Conservation (phyloP, 2,888 invertebrate species). For the Aquatica leii region DNA sequence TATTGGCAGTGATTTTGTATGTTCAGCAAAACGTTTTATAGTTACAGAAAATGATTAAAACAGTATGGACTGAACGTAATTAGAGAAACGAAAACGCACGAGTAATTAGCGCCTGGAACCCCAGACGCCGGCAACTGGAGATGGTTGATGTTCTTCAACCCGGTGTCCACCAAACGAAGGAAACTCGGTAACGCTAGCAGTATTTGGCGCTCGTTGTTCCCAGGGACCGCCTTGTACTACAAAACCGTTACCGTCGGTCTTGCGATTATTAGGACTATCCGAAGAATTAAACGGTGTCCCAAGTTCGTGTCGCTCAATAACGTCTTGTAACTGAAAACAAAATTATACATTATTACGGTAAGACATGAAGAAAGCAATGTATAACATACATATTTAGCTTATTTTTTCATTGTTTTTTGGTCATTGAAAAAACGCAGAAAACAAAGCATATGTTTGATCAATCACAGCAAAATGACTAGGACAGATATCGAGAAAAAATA, state of each 20-base stretch:
- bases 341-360: no score
- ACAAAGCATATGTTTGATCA: slow-evolving; percentile 16
- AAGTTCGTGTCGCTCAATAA: slow-evolving; percentile 69
- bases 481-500: no score
- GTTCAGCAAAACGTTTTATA: slow-evolving; percentile 10
- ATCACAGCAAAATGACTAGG: no score
- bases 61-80: slow-evolving; percentile 36
- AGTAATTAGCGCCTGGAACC: slow-evolving; percentile 68
- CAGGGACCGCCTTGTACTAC: slow-evolving; percentile 90
- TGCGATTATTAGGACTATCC: slow-evolving; percentile 49
- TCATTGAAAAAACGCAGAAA: no score
- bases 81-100: no score
- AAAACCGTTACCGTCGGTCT: slow-evolving; percentile 69
- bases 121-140: slow-evolving; percentile 69
- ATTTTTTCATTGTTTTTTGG: no score
- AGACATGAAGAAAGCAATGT: no score
- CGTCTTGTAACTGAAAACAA: slow-evolving; percentile 74
- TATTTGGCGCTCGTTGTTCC: slow-evolving; percentile 82
- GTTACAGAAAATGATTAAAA: slow-evolving; percentile 10
- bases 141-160: slow-evolving; percentile 61
- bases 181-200: slow-evolving; percentile 86
- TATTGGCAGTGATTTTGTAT: slow-evolving; percentile 31
- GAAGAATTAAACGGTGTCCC: slow-evolving; percentile 65
- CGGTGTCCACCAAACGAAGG: slow-evolving; percentile 75
- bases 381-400: no score